These are phyloP conservation scores for Australoheros facetus DNA, from an alignment of 2,797 vertebrate genomes.

Conservation along the genomic window DNA sequence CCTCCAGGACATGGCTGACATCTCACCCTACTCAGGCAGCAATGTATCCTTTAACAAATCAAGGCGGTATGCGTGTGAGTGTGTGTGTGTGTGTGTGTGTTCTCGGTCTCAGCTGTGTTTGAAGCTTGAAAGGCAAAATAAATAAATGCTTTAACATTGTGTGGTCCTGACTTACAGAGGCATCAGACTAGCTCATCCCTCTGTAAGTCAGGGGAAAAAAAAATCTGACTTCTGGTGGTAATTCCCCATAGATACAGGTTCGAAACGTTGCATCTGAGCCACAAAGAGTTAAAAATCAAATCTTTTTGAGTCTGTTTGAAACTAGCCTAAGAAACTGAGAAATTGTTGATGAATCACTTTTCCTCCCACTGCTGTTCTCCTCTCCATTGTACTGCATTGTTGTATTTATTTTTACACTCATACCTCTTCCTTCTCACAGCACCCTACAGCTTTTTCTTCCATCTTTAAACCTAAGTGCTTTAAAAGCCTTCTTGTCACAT, in stretches of 20 bases:
- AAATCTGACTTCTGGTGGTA: conserved; percentile 38
- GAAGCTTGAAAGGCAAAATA: conserved; percentile 11
- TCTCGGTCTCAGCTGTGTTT: background rate
- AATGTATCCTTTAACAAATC: conserved; percentile 93
- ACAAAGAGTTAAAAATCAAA: conserved; percentile 65
- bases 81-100: background rate
- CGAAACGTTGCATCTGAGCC: conserved; percentile 22
- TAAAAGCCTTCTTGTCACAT: conserved; percentile 73
- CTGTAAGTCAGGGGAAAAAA: background rate
- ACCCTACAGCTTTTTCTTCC: conserved; percentile 58
- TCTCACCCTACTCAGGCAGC: conserved; percentile 97
- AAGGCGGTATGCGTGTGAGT: background rate
- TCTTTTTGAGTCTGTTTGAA: conserved; percentile 65
- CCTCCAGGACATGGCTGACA: conserved; percentile 97
- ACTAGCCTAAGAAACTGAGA: conserved; percentile 68
- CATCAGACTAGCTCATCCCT: conserved; percentile 14
- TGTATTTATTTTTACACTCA: conserved; percentile 75
- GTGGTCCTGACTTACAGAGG: conserved; percentile 3
- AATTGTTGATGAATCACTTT: conserved; percentile 78
- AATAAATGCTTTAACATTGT: conserved; percentile 15
- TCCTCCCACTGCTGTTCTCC: conserved; percentile 71
- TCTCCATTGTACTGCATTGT: conserved; percentile 65
- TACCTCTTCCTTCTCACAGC: conserved; percentile 72
- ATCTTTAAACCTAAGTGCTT: conserved; percentile 70
- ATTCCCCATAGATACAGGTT: conserved; percentile 30